Percentiles rank a stretch among this genome's conserved stretches.
These are phyloP conservation scores for Uria lomvia DNA, from an alignment of 2,113 vertebrate species.

Conservation along the genomic window DNA sequence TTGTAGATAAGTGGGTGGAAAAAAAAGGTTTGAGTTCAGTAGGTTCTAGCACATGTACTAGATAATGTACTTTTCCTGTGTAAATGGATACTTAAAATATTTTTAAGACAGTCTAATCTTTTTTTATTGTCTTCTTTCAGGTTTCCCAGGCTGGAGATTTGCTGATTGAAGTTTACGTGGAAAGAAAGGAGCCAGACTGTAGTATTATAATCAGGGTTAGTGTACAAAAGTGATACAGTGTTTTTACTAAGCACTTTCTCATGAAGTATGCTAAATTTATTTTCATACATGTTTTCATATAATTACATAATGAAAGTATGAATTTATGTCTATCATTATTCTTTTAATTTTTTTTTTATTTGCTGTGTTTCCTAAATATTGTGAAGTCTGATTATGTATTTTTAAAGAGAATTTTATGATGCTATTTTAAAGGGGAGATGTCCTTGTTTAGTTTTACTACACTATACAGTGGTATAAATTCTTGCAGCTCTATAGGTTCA, in stretches of 20 bases:
- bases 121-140: slow-evolving; percentile 63
- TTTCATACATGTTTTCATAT: background rate
- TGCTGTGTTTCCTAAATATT: background rate
- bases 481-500: background rate
- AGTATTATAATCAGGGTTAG: slow-evolving; percentile 92
- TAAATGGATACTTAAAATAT: background rate
- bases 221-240: background rate
- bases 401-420: background rate
- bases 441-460: background rate
- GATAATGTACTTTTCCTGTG: background rate
- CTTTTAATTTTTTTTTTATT: background rate
- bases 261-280: background rate
- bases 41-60: background rate
- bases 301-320: background rate
- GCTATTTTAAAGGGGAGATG: background rate
- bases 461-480: background rate
- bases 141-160: slow-evolving; percentile 93
- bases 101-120: background rate
- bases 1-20: background rate
- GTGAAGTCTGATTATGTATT: background rate
- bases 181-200: slow-evolving; percentile 86
- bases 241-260: background rate
- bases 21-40: background rate
- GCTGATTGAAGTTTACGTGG: slow-evolving; percentile 94
- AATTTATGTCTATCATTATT: background rate